These are phyloP conservation scores for Amblyteles armatorius DNA, from an alignment of 2,888 invertebrate species.

Conservation along the genomic window DNA sequence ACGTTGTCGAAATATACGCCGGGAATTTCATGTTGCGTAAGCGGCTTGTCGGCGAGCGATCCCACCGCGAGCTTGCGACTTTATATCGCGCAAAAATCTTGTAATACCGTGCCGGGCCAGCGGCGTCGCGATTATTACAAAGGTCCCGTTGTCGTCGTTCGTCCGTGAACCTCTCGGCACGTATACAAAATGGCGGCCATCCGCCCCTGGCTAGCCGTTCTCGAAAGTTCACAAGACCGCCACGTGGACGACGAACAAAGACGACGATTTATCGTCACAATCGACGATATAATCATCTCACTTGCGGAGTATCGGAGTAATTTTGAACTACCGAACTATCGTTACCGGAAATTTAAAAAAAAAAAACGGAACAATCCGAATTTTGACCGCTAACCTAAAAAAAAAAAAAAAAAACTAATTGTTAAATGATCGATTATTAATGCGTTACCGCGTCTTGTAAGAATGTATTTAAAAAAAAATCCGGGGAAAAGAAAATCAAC, in stretches of 20 bases:
- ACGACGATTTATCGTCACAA: conserved; percentile 37
- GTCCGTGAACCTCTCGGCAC: conserved; percentile 62
- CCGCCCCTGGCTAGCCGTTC: conserved; percentile 64
- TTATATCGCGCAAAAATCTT: conserved; percentile 25
- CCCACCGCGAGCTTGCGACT: background rate
- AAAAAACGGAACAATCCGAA: too few species aligned
- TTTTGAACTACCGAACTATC: background rate
- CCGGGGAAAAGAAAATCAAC: background rate
- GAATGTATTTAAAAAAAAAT: background rate
- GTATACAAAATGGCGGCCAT: conserved; percentile 82
- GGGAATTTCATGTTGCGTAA: conserved; percentile 32
- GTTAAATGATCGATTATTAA: background rate
- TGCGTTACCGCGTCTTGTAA: background rate
- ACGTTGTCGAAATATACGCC: background rate
- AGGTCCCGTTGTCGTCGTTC: conserved; percentile 53
- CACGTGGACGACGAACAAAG: conserved; percentile 78
- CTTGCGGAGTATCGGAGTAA: background rate
- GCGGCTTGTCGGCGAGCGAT: conserved; percentile 11
- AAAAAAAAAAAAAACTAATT: background rate
- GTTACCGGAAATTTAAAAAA: background rate
- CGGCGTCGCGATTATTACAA: conserved; percentile 52
- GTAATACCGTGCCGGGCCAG: background rate
- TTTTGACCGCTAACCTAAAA: background rate
- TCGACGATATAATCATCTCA: conserved; percentile 5
- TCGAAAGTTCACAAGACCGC: conserved; percentile 79